Conservation (phyloP, 2,797 vertebrate species). For the Channa striata region DNA sequence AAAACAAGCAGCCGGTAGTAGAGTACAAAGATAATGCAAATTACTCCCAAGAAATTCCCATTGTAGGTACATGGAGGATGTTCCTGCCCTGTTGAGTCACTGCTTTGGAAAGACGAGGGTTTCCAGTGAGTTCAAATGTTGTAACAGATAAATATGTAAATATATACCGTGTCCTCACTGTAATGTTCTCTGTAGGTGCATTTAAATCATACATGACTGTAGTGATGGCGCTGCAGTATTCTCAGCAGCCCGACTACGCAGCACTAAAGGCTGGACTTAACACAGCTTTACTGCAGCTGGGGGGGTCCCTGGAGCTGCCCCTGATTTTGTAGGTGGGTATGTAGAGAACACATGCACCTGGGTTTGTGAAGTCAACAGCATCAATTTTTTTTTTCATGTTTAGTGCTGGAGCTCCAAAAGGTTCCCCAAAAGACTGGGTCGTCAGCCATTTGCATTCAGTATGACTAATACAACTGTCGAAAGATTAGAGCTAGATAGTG, state of each 20-base stretch:
- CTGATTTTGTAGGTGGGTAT: conserved; percentile 70
- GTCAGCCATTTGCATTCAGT: too few relatives aligned
- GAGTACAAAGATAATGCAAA: not conserved
- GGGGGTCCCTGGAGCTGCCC: conserved; percentile 62
- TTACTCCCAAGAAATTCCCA: not conserved
- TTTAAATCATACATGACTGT: conserved; percentile 76
- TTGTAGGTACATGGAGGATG: conserved; percentile 77
- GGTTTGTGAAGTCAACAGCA: not conserved
- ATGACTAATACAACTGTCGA: too few relatives aligned
- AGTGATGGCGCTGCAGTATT: conserved; percentile 82
- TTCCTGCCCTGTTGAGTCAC: conserved; percentile 74
- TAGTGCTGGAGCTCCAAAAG: not conserved
- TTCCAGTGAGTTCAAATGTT: conserved; percentile 71
- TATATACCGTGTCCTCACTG: not conserved
- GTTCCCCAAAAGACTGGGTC: not conserved
- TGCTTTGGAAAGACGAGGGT: conserved; percentile 79
- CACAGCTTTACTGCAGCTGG: conserved; percentile 66
- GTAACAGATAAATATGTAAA: not conserved
- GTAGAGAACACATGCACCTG: not conserved
- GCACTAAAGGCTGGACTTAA: conserved; percentile 70
- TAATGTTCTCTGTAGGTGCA: conserved; percentile 58
- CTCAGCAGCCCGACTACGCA: conserved; percentile 81
- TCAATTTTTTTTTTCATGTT: not conserved
- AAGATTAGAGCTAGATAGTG: too few relatives aligned
- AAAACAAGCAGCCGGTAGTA: not conserved